Evolutionary conservation across 2,113 vertebrate genomes (phyloP), one percentile per base, ranked within the genome.

Genomic region (Sinocyclocheilus maitianheensis): DNA sequence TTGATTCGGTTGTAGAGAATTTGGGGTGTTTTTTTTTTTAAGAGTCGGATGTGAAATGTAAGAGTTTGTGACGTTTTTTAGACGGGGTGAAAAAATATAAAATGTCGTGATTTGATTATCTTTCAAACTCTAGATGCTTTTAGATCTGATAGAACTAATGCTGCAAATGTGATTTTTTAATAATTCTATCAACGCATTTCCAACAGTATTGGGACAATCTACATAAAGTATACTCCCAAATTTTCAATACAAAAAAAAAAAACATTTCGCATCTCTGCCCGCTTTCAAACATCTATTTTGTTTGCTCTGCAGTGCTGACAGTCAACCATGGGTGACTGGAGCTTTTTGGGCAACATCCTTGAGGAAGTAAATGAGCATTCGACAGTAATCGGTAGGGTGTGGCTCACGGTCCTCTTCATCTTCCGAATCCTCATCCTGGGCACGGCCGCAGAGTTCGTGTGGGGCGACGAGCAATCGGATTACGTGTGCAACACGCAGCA

Each of bases 401-500:
- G 96, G 96, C 95, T 97, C 77, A 97, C 96, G 0, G 96, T 97
- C 82, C 96, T 97, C 67, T 97, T 97, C 93, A 97, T 97, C 91
- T 97, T 97, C 90, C 95, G 96, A 81, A 97, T 97, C 92, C 93
- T 97, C 72, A 96, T 97, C 91, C 94, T 97, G 24, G 96, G 96
- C 88, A 97, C 96, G 0, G 96, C 96, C 0, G 96, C 96, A 0
- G 96, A 97, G 91, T 95, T 97, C 0, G 96, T 97, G 53, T 97
- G 96, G 96, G 96, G 96, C 1, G 96, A 97, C 0, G 96, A 97
- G 90, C 96, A 97, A 94, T 96, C 96, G 51, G 96, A 97, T 93
- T 97, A 97, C 80, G 96, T 97, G 81, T 97, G 96, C 93, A 97
- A 97, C 93, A 97, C 96, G 0, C 96, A 97, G 90, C 96, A 97